A percentile compares a stretch with the other conserved stretches of the same genome.
Conservation (phyloP, 1,140 invertebrate genomes). For the Phocides pigmalion region DNA sequence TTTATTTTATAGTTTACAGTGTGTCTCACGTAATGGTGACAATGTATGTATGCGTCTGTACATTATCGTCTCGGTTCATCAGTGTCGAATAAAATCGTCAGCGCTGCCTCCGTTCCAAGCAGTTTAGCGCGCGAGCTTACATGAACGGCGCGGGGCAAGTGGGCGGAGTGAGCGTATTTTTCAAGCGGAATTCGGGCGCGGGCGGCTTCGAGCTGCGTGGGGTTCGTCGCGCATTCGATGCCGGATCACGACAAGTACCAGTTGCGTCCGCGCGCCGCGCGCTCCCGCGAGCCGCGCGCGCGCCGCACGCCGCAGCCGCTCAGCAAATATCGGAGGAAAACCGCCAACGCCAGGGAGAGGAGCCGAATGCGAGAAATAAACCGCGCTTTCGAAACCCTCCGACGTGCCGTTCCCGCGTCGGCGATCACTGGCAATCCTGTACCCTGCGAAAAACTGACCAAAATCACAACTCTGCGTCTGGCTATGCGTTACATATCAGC, state of each 20-base stretch:
- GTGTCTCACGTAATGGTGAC: not conserved
- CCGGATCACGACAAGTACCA: conserved; percentile 81
- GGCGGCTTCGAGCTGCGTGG: conserved; percentile 58
- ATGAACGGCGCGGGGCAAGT: conserved; percentile 73
- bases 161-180: conserved; percentile 80
- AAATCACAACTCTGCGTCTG: conserved; percentile 93
- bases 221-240: conserved; percentile 69
- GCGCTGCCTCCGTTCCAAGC: conserved; percentile 21
- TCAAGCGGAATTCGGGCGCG: conserved; percentile 66
- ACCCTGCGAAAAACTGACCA: conserved; percentile 91
- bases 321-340: conserved; percentile 95
- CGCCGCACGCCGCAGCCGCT: conserved; percentile 87
- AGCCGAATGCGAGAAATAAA: conserved; percentile 95
- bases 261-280: conserved; percentile 77
- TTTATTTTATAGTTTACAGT: not conserved
- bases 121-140: conserved; percentile 54
- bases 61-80: conserved; percentile 24
- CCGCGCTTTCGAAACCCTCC: conserved; percentile 91
- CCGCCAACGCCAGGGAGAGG: conserved; percentile 94
- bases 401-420: conserved; percentile 88
- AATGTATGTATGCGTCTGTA: conserved; percentile 24
- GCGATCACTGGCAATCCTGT: conserved; percentile 77
- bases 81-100: conserved; percentile 21
- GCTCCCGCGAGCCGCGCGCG: conserved; percentile 65
- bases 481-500: conserved; percentile 95